phyloP scores from a whole-genome alignment of 2,113 vertebrate genomes.

The Puntigrus tetrazona region DNA sequence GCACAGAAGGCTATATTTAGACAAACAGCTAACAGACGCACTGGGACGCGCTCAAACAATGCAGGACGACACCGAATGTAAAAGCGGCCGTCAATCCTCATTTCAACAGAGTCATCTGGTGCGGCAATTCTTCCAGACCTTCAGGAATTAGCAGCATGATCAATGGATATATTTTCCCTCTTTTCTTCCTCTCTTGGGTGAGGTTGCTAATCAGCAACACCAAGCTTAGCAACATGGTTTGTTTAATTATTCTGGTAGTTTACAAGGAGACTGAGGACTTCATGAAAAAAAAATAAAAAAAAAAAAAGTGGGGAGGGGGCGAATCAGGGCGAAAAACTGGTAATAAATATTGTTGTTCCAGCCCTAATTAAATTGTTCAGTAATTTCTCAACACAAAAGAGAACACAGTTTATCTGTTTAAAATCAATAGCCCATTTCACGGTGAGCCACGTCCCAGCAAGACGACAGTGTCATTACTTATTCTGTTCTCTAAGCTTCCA shows the following conservation, averaged over 20 bases:
- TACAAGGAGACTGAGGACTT: conserved; percentile 41
- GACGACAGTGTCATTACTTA: conserved; percentile 55
- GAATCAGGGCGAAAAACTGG: background rate
- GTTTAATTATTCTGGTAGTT: conserved; percentile 37
- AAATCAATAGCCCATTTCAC: conserved; percentile 64
- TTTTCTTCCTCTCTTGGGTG: conserved; percentile 23
- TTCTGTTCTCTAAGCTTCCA: conserved; percentile 48
- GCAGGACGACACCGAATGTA: conserved; percentile 52
- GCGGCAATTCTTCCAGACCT: conserved; percentile 51
- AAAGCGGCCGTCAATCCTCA: conserved; percentile 50
- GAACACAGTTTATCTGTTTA: conserved; percentile 58
- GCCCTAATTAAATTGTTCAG: conserved; percentile 59
- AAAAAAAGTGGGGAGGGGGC: background rate
- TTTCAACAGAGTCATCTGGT: conserved; percentile 59
- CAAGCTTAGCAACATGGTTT: conserved; percentile 32
- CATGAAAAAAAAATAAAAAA: background rate
- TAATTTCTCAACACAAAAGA: conserved; percentile 55
- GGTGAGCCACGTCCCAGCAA: conserved; percentile 52
- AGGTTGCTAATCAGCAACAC: conserved; percentile 43
- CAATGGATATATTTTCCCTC: conserved; percentile 29
- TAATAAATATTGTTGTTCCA: conserved; percentile 51
- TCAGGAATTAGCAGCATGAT: conserved; percentile 52
- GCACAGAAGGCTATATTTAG: conserved; percentile 51
- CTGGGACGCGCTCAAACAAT: conserved; percentile 55
- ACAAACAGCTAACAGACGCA: conserved; percentile 56